Evolutionary conservation across 2,888 invertebrate species (phyloP), one percentile per base, ranked within the genome.

Genomic region (Celastrina argiolus): DNA sequence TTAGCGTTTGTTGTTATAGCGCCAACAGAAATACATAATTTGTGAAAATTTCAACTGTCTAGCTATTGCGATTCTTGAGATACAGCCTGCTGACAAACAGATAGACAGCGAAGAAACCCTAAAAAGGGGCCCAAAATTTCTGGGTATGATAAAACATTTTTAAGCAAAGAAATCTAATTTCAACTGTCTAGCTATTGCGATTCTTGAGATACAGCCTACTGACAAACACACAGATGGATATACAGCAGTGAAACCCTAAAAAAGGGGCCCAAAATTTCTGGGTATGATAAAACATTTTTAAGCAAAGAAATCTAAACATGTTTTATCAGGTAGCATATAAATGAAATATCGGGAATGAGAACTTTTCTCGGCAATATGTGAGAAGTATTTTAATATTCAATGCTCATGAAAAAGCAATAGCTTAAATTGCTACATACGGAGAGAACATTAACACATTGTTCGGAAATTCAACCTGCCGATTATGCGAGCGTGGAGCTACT

Each of bases 401-500:
- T 39, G 51, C 64, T 69, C 70, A 67, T 70, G 68, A 68, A 68
- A 66, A 41, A 69, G 69, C 69, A 68, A 67, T 71, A 70, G 69
- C 14, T 51, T 26, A 51, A 51, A 65, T 68, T 18, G 45, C 69
- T 69, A 67, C 67, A 66, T 69, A 68, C 65, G 63, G 67, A 67
- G 63, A 65, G 65, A 58, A 66, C 66, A 69, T 71, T 70, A 70
- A 70, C 69, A 70, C 71, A 69, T 69, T 67, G 70, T 67, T 70
- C 63, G 66, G 66, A 71, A 67, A 66, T 58, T 65, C 56, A 66
- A 68, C 69, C 71, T 64, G 66, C 59, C 64, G 64, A 67, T 68
- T 66, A 69, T 67, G 67, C 70, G 58, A 68, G 64, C 66, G 22
- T 12, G 26, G 51, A 22, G 10, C 51, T 4, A 71, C 68, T 71